Evolutionary conservation across 2,113 vertebrate genomes (phyloP), one percentile per base, ranked within the genome.

Genomic region (Pedetes capensis): DNA sequence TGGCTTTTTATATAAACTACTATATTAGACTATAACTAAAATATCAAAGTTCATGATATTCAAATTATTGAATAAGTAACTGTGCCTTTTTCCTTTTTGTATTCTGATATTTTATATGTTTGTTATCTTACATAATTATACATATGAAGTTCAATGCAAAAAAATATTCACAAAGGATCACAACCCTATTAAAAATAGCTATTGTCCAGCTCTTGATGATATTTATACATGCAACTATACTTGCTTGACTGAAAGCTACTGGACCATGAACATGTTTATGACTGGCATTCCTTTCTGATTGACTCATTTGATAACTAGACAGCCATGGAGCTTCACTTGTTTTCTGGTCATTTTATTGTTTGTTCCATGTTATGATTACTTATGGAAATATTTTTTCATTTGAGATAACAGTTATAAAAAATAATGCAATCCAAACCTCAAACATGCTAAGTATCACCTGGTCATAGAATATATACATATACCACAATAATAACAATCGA

Each of bases 1-100:
- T 61, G 85, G 55, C 88, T 91, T 53, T 59, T 94, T 92, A n/a
- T 44, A 53, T 63, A 84, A 79, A 86, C 47, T 63, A n/a, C 27
- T 47, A 20, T 61, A 42, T 80, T 27, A 57, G 14, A 27, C 29
- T 87, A 0, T 78, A 79, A 86, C 57, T 89, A 64, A 90, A 78
- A 4, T 20, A 57, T 78, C 14, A 57, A 82, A 69, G 23, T 76
- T 87, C 27, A 47, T 4, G 71, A 18, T 47, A 6, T 69, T 85
- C n/a, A 69, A 89, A 74, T 68, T 75, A n/a, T 55, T 85, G 75
- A 81, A 57, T 63, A 87, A 76, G 69, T 32, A 88, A 32, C 6
- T 64, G 6, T 49, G 5, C 20, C 22, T 32, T 93, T 84, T 94
- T 59, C 7, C 20, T 14, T 68, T 89, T 81, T 59, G 16, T 59